A percentile compares a stretch with the other conserved stretches of the same genome.
phyloP scores from a whole-genome alignment of 2,888 invertebrate species.

The Scaptomyza parva region DNA sequence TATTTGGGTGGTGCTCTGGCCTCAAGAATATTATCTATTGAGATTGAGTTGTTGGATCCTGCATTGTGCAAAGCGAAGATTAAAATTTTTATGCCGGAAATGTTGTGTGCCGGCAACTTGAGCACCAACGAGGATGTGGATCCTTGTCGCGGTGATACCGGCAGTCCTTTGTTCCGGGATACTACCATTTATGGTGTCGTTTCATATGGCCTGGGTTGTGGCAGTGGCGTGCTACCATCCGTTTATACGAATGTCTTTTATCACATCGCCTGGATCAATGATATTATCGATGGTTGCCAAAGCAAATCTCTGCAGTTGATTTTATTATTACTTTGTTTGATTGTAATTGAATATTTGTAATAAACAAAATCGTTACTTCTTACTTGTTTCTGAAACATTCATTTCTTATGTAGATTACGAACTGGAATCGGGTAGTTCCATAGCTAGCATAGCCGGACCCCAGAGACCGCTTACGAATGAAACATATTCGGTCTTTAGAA shows the following conservation, averaged over 20 bases:
- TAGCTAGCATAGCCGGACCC: constrained; percentile 59
- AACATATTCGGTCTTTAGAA: constrained; percentile 87
- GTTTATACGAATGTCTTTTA: constrained; percentile 48
- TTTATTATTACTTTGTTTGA: background rate
- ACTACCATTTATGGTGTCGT: constrained; percentile 41
- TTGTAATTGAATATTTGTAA: background rate
- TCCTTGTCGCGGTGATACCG: constrained; percentile 54
- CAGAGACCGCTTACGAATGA: constrained; percentile 83
- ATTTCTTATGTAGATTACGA: constrained; percentile 59
- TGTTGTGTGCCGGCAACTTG: constrained; percentile 46
- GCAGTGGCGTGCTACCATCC: constrained; percentile 5
- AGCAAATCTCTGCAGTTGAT: background rate
- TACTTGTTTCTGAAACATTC: background rate
- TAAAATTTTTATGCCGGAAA: constrained; percentile 5
- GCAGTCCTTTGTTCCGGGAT: constrained; percentile 32
- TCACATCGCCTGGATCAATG: constrained; percentile 38
- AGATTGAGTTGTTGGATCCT: constrained; percentile 4
- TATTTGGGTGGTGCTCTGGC: constrained; percentile 43
- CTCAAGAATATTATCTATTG: constrained; percentile 15
- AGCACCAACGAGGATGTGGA: background rate
- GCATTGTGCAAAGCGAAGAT: constrained; percentile 11
- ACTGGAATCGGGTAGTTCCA: constrained; percentile 67
- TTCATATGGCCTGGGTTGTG: constrained; percentile 35
- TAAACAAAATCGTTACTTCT: background rate
- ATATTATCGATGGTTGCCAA: background rate